phyloP scores from a whole-genome alignment of 2,888 invertebrate species.

The Salticus scenicus region DNA sequence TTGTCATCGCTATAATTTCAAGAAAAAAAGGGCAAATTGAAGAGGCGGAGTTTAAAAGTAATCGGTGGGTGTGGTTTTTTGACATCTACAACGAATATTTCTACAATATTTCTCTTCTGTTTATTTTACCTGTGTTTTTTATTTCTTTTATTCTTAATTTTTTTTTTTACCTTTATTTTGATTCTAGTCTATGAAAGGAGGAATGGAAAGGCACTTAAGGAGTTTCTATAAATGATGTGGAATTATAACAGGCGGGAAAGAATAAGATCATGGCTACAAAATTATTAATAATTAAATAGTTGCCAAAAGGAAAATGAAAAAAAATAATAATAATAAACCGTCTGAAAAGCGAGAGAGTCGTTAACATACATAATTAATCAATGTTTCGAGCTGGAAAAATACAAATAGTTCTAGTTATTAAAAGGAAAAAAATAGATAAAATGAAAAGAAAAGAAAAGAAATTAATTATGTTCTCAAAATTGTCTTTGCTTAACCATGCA shows the following conservation, averaged over 20 bases:
- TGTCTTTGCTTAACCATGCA: no score
- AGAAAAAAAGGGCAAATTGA: slow-evolving; percentile 19
- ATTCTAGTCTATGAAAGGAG: background rate
- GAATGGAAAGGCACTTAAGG: background rate
- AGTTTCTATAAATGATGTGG: slow-evolving; percentile 13
- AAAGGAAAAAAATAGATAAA: no score
- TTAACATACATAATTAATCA: no score
- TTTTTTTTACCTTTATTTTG: background rate
- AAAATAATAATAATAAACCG: no score
- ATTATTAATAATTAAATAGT: background rate
- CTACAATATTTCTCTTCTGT: no score
- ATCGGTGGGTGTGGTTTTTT: slow-evolving; percentile 31
- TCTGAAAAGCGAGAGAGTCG: no score
- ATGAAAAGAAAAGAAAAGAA: no score
- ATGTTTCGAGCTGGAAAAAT: no score
- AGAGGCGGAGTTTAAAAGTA: slow-evolving; percentile 5
- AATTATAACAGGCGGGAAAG: background rate
- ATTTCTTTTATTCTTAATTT: background rate
- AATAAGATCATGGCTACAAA: background rate
- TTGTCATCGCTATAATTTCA: slow-evolving; percentile 5
- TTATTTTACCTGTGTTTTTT: background rate
- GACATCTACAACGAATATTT: slow-evolving; percentile 15
- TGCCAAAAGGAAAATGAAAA: no score
- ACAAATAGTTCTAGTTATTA: no score
- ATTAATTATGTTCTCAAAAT: no score